phyloP scores from a whole-genome alignment of 2,797 vertebrate species.

The Fistularia commersonii region DNA sequence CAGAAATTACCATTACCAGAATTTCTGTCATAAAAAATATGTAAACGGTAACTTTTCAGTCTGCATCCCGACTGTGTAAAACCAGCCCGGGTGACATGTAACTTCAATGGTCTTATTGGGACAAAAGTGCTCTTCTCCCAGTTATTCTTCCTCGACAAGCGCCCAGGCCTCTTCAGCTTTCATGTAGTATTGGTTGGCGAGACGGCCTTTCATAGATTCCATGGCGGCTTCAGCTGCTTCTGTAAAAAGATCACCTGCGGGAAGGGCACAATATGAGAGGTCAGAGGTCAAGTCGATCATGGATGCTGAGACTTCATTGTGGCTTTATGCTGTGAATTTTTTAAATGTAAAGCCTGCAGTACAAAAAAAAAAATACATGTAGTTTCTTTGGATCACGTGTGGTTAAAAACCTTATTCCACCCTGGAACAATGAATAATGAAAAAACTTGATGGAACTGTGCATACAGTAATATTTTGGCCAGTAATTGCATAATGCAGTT shows the following conservation, averaged over 20 bases:
- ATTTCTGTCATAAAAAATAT: constrained; percentile 41
- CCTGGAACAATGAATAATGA: too few relatives aligned
- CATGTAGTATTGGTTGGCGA: constrained; percentile 94
- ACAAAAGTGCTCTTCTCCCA: neutral
- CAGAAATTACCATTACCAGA: constrained; percentile 25
- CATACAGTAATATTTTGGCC: too few relatives aligned
- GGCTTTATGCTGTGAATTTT: neutral
- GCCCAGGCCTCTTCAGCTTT: constrained; percentile 96
- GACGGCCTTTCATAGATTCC: constrained; percentile 92
- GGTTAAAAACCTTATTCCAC: too few relatives aligned
- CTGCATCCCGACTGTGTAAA: constrained; percentile 14
- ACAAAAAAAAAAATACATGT: too few relatives aligned
- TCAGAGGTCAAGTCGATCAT: too few relatives aligned
- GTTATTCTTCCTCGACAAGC: constrained; percentile 82
- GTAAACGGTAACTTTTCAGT: constrained; percentile 53
- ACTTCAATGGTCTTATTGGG: neutral
- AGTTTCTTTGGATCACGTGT: too few relatives aligned
- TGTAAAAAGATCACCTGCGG: constrained; percentile 89
- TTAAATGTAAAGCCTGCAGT: too few relatives aligned
- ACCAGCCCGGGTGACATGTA: constrained; percentile 5
- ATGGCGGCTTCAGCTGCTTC: constrained; percentile 92
- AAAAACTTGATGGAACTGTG: too few relatives aligned
- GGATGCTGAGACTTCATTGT: neutral
- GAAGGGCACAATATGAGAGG: too few relatives aligned
- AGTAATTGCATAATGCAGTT: too few relatives aligned